These are phyloP conservation scores for Coenonympha arcania DNA, from an alignment of 2,888 invertebrate genomes.

Conservation along the genomic window DNA sequence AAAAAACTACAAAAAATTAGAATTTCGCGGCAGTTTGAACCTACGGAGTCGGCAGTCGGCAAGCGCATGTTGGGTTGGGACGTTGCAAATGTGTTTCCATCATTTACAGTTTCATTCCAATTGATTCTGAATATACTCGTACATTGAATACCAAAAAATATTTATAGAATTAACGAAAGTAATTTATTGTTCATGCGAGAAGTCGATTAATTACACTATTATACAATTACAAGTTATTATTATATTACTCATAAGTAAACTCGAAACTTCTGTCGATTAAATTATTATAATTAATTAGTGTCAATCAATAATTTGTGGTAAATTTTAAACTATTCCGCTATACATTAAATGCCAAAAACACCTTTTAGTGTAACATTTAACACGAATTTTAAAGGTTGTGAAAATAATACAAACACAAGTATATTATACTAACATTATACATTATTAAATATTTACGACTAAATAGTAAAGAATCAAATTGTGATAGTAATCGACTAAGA, in stretches of 20 bases:
- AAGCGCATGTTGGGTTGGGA: too few species aligned
- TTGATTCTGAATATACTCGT: not conserved
- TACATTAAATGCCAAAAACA: constrained; percentile 9
- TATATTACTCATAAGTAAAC: not conserved
- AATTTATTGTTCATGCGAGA: not conserved
- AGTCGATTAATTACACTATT: not conserved
- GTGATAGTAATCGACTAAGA: constrained; percentile 14
- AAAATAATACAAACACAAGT: not conserved
- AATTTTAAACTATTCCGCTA: constrained; percentile 1
- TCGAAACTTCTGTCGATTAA: not conserved
- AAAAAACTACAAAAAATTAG: too few species aligned
- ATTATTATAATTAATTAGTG: not conserved
- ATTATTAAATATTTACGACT: constrained; percentile 4
- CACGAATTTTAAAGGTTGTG: not conserved
- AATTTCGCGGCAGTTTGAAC: too few species aligned
- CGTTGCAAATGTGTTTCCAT: too few species aligned
- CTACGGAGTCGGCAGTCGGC: too few species aligned
- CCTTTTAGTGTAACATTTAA: not conserved
- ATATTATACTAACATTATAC: constrained; percentile 2
- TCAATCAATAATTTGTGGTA: not conserved
- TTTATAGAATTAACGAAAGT: not conserved
- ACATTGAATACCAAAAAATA: not conserved
- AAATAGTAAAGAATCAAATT: constrained; percentile 6
- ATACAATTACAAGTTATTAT: not conserved
- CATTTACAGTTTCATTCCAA: not conserved